Evolutionary conservation across 2,888 invertebrate genomes (phyloP).

Genomic region (Podabrus alpinus): DNA sequence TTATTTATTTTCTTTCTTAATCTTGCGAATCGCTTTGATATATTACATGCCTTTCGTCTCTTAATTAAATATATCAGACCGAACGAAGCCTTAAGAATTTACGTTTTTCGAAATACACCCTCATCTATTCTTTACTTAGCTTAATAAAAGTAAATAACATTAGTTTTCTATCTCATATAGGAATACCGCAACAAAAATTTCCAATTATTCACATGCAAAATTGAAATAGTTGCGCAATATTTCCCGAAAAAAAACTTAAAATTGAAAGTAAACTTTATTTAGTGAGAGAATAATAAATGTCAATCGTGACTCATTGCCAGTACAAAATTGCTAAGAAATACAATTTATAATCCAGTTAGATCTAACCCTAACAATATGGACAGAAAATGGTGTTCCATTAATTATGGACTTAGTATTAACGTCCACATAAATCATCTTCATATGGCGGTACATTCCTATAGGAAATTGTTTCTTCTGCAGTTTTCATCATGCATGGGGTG

Average conservation of each 20-base stretch:
- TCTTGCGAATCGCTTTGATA: slow-evolving; percentile 38
- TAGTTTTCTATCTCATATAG: not conserved
- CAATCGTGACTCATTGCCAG: not conserved
- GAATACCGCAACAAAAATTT: not conserved
- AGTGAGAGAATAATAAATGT: not conserved
- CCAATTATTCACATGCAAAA: not conserved
- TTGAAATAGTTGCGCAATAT: not conserved
- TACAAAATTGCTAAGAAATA: not conserved
- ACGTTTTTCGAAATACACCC: slow-evolving; percentile 10
- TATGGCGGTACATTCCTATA: not conserved
- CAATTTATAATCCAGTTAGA: not conserved
- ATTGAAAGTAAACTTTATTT: not conserved
- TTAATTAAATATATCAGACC: slow-evolving; percentile 36
- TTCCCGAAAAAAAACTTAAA: not conserved
- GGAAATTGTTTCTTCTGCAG: not conserved
- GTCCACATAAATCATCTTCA: not conserved
- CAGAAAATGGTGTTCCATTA: not conserved
- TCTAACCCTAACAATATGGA: not conserved
- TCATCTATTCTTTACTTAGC: not conserved
- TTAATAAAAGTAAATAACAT: not conserved
- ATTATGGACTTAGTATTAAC: not conserved
- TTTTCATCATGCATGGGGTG: not conserved
- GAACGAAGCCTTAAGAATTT: slow-evolving; percentile 17
- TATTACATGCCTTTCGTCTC: slow-evolving; percentile 37
- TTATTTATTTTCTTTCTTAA: slow-evolving; percentile 38